These are phyloP conservation scores for Python bivittatus DNA, from an alignment of 2,113 vertebrate species.

Conservation along the genomic window DNA sequence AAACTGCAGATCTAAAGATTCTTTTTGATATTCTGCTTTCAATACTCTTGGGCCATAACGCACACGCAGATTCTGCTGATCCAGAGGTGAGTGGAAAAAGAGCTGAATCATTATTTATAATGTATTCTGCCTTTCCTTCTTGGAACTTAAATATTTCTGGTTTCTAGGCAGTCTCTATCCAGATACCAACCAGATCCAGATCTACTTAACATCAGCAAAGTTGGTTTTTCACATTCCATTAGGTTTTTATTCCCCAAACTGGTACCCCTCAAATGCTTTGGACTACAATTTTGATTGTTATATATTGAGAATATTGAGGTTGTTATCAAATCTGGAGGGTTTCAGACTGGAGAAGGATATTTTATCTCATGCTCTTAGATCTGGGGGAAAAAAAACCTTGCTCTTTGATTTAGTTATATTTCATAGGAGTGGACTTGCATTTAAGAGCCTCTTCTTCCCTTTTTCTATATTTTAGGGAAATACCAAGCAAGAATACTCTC, in stretches of 20 bases:
- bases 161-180: not conserved
- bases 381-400: not conserved
- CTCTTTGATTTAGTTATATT: not conserved
- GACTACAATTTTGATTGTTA: not conserved
- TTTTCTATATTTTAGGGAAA: slow-evolving; percentile 78
- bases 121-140: not conserved
- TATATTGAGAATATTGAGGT: not conserved
- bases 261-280: not conserved
- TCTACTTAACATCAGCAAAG: not conserved
- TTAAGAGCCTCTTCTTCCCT: slow-evolving; percentile 7
- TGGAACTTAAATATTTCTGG: not conserved
- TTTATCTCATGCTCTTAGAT: not conserved
- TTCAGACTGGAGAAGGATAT: not conserved
- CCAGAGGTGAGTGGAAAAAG: not conserved
- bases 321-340: not conserved
- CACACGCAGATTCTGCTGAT: not conserved
- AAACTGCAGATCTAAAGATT: not conserved
- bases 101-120: no score
- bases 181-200: not conserved
- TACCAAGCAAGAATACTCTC: slow-evolving; percentile 91
- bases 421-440: slow-evolving; percentile 12
- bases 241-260: not conserved
- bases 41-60: not conserved
- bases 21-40: not conserved
- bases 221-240: not conserved